phyloP scores from a whole-genome alignment of 2,113 vertebrate genomes.

The Catharus minimus region DNA sequence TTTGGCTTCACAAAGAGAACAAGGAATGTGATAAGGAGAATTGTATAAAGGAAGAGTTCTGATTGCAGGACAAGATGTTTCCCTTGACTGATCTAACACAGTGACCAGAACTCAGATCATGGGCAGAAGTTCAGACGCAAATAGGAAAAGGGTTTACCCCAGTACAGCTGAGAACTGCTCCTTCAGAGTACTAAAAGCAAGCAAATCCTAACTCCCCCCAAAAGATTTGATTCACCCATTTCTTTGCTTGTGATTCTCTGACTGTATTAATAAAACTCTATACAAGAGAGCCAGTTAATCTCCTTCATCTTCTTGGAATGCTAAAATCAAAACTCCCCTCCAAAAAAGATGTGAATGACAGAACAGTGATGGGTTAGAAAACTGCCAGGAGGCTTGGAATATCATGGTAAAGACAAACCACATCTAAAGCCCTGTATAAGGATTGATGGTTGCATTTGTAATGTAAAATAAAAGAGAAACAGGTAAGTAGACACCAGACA shows the following conservation, averaged over 20 bases:
- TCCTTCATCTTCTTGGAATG: background rate
- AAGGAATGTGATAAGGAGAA: background rate
- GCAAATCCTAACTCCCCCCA: background rate
- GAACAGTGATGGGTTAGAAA: rapidly evolving
- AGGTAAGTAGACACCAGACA: background rate
- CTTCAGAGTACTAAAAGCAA: background rate
- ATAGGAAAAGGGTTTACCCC: background rate
- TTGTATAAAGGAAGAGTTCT: background rate
- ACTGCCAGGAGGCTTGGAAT: background rate
- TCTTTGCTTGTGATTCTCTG: background rate
- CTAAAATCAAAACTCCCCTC: background rate
- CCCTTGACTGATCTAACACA: background rate
- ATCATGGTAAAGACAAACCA: background rate
- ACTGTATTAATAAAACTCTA: background rate
- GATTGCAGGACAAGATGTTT: background rate
- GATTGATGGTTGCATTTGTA: background rate
- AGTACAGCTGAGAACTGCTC: background rate
- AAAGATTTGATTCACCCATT: rapidly evolving
- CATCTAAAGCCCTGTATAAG: rapidly evolving
- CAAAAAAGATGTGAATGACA: background rate
- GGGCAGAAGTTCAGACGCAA: background rate
- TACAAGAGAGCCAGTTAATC: background rate
- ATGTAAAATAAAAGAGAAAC: background rate
- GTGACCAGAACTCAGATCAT: background rate
- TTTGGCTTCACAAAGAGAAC: background rate